Base-by-base conservation (phyloP, 1,140 invertebrate genomes). In the Leptinotarsa defecta region DNA sequence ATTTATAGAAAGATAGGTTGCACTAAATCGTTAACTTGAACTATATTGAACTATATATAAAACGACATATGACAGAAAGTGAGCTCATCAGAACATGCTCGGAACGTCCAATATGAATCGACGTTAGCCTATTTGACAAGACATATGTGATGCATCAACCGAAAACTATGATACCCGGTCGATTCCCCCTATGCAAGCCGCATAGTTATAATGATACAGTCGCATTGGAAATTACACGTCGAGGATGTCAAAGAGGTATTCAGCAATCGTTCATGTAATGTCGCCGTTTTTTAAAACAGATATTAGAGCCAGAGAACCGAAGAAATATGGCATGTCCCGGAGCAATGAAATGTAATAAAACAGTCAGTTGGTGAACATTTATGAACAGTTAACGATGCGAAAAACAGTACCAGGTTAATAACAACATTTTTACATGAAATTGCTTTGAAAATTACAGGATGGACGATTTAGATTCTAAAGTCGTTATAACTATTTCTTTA, bases 331-430 rank as follows among this genome's bases (percentile, higher is more conserved):
- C 73, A 75, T 75, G 67, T 71, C 63, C 48, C 5, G 20, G 49
- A 49, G 61, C 68, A 75, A 75, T 75, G 71, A 48, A 71, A 71
- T 63, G 48, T 67, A 74, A 68, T 68, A 68, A 74, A 74, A 74
- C 68, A 74, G 76, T 48, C 64, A 77, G 75, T 74, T 77, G 73
- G 73, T 74, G 74, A 78, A 73, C 74, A 78, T 76, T 78, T 73
- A 69, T 74, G 67, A 76, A 76, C 68, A 70, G 78, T 79, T 79
- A 79, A 79, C 78, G 78, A 79, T 77, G 78, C 78, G 76, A 77
- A 73, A 79, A 79, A 79, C 76, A 68, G 71, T 77, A 75, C 75
- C 72, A 73, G 62, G 69, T 70, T 78, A 77, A 77, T 79, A 75
- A 77, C 57, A 77, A 74, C 64, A 77, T 79, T 79, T 79, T 77